phyloP scores from a whole-genome alignment of 2,888 invertebrate species.

The Melanotus villosus region DNA sequence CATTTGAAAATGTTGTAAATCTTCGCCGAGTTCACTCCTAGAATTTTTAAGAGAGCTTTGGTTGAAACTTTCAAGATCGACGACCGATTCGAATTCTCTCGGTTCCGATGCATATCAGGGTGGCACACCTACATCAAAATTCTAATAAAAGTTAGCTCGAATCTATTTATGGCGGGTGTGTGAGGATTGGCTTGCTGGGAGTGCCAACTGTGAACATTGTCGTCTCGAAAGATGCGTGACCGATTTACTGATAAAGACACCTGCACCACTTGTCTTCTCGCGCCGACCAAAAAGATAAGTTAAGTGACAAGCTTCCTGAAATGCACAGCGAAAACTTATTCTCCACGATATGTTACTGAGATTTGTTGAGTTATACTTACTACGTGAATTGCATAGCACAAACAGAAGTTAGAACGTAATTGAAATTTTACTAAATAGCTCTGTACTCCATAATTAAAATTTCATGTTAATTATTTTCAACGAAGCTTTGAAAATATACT shows the following conservation, averaged over 20 bases:
- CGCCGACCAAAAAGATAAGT: slow-evolving; percentile 14
- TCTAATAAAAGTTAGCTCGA: slow-evolving; percentile 48
- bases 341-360: neutral
- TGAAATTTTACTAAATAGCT: too few species aligned
- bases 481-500: too few species aligned
- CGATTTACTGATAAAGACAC: slow-evolving; percentile 42
- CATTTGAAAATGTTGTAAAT: slow-evolving; percentile 16
- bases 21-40: slow-evolving; percentile 8
- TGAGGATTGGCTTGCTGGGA: slow-evolving; percentile 40
- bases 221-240: slow-evolving; percentile 42
- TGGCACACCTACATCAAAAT: slow-evolving; percentile 46
- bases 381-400: too few species aligned
- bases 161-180: slow-evolving; percentile 45
- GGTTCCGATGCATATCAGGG: slow-evolving; percentile 29
- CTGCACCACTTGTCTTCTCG: slow-evolving; percentile 21
- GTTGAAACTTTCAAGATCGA: slow-evolving; percentile 7
- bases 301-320: neutral
- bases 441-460: too few species aligned
- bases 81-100: slow-evolving; percentile 1
- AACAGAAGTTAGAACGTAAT: too few species aligned
- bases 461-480: too few species aligned
- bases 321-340: neutral
- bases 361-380: too few species aligned
- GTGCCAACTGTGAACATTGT: slow-evolving; percentile 44
- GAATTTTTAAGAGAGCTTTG: slow-evolving; percentile 6